Base-by-base conservation (phyloP, 2,888 invertebrate genomes). In the Scaptomyza caliginosa region DNA sequence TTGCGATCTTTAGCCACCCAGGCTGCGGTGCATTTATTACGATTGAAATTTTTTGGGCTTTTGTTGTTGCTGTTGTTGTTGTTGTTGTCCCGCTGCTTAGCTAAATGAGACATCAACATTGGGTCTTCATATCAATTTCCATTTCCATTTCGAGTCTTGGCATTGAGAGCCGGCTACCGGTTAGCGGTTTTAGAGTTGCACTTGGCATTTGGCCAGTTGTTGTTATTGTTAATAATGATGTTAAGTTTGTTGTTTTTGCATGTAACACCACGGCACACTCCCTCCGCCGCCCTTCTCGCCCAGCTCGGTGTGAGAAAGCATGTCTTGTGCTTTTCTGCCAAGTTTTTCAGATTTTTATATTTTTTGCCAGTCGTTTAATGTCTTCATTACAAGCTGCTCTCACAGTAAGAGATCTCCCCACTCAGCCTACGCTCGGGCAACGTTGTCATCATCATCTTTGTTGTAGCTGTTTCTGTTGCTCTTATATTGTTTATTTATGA, bases 401-500 rank as follows among this genome's bases (percentile, higher is more conserved):
- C 28, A 21, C 30, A 52, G 42, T 39, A 26, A 68, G 66, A 48
- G 34, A 34, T 34, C 34, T 51, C 46, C 51, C 38, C 69, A 67
- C 55, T 38, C 69, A 59, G 42, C 55, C 73, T 59, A 72, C 71
- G 55, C 58, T 28, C 10, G 36, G 38, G 5, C 40, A 48, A 52
- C 48, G 54, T 63, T 57, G 52, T 65, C 42, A 52, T 58, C 48
- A 39, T 40, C 51, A 32, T 63, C 49, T 34, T 39, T 46, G 67
- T 16, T 43, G 51, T 32, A 34, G 65, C 32, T 62, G 73, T 32
- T 51, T 55, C 16, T 70, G 65, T 57, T 48, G 71, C 68, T 70
- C 73, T 80, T 77, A 89, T 89, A 87, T 89, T 89, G 83, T 89
- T 89, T 89, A 89, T 89, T 89, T 89, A 90, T 90, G 89, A 89